Conservation (phyloP, 2,113 vertebrate species). For the Xiphorhynchus elegans region DNA sequence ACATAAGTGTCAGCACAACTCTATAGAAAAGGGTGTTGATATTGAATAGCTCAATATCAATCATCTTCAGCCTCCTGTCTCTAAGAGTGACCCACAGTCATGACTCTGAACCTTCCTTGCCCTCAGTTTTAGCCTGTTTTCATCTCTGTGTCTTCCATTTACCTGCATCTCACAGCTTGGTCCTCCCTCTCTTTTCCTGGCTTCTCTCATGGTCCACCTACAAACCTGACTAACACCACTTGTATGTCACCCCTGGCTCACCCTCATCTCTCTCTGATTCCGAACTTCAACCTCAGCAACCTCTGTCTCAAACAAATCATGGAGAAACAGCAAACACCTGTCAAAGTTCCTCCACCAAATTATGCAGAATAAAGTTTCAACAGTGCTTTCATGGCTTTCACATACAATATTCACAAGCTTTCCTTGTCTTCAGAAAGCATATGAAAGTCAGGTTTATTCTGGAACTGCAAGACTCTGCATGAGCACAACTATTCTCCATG, state of each 20-base stretch:
- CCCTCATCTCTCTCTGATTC: neutral
- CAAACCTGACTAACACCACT: neutral
- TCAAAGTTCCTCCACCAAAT: neutral
- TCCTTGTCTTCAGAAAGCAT: neutral
- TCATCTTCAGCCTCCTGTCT: neutral
- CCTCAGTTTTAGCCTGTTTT: neutral
- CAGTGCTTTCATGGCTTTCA: neutral
- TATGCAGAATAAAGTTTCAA: neutral
- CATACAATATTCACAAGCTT: neutral
- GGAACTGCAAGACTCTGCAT: neutral
- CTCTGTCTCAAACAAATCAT: neutral
- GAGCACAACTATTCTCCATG: neutral
- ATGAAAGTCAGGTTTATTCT: neutral
- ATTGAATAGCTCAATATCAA: neutral
- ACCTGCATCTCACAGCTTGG: neutral
- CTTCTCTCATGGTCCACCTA: neutral
- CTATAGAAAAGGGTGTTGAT: neutral
- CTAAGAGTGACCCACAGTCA: neutral
- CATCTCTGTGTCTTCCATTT: neutral
- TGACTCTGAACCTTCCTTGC: neutral
- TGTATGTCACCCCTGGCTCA: neutral
- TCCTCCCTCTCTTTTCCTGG: neutral
- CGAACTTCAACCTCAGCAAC: neutral
- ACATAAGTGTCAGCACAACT: neutral
- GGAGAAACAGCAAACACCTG: neutral